Conservation (phyloP, 2,888 invertebrate genomes). For the Polyommatus icarus region DNA sequence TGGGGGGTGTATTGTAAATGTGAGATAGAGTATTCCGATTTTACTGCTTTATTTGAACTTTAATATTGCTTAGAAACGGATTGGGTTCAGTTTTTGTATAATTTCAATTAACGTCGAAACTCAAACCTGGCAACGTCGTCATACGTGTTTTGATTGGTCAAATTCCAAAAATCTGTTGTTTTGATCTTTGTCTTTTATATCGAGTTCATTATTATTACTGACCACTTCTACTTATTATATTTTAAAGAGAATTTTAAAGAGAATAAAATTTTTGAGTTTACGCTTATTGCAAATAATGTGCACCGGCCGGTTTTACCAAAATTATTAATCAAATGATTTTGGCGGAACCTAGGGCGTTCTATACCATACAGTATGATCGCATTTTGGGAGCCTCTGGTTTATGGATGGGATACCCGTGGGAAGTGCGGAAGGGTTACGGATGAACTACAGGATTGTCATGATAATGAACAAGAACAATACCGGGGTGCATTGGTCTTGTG, state of each 20-base stretch:
- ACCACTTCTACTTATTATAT: too few species aligned
- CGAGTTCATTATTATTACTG: neutral
- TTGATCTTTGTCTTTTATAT: neutral
- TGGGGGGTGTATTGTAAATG: too few species aligned
- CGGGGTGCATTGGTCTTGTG: neutral
- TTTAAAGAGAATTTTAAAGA: too few species aligned
- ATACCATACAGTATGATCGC: neutral
- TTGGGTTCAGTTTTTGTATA: too few species aligned
- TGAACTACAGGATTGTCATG: constrained; percentile 38
- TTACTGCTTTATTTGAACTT: too few species aligned
- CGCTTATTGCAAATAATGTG: too few species aligned
- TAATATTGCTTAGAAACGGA: too few species aligned
- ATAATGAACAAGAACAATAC: constrained; percentile 29
- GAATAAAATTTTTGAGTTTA: too few species aligned
- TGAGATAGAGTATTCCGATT: too few species aligned
- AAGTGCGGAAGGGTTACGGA: constrained; percentile 43
- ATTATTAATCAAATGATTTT: neutral
- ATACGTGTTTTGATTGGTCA: too few species aligned
- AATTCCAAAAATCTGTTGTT: neutral
- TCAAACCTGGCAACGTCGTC: too few species aligned
- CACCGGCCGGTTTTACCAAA: neutral
- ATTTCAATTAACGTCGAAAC: too few species aligned
- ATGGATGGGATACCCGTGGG: constrained; percentile 43
- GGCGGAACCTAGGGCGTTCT: neutral
- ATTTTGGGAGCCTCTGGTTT: neutral